Evolutionary conservation across 2,113 vertebrate species (phyloP), one percentile per base, ranked within the genome.

Genomic region (Equus quagga): DNA sequence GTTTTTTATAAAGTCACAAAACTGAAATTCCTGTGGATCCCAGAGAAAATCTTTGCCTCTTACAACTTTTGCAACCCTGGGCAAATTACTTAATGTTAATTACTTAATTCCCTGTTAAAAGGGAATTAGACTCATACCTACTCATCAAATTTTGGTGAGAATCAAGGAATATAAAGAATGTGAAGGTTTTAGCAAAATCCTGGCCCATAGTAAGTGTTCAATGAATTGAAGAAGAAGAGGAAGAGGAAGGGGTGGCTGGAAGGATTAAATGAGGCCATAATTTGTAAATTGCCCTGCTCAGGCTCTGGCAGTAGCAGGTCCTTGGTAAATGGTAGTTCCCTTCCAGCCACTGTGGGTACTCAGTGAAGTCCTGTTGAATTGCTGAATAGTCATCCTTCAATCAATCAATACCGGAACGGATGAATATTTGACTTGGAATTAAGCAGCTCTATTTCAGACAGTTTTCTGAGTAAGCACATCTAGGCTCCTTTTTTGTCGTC

Each of bases 401-500:
- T 70, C 93, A 76, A 49, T 94, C 96, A 89, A 64, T 81, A 89
- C n/a, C 51, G 58, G 87, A 91, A 85, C 33, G 81, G 79, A 78
- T 89, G 80, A 65, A 28, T 79, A 78, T 67, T 94, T 96, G 91
- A 78, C 91, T 89, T 92, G 54, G 60, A 88, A 89, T 94, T 51
- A 65, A 85, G 83, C 78, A 9, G 46, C 69, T 78, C 83, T 89
- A 36, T 89, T 85, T 89, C 46, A 86, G 86, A 56, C 33, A 79
- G 46, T 46, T 67, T 90, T 82, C 83, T 92, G 85, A 87, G 94
- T 67, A 78, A 97, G 84, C 89, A 90, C 51, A 54, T 82, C 24
- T 3, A 26, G 54, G 23, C 21, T 67, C 8, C 36, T 36, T 54
- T 90, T 19, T 70, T 62, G 13, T 49, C 73, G 19, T 17, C 86